phyloP scores from a whole-genome alignment of 2,113 vertebrate genomes.

The Chunga burmeisteri region DNA sequence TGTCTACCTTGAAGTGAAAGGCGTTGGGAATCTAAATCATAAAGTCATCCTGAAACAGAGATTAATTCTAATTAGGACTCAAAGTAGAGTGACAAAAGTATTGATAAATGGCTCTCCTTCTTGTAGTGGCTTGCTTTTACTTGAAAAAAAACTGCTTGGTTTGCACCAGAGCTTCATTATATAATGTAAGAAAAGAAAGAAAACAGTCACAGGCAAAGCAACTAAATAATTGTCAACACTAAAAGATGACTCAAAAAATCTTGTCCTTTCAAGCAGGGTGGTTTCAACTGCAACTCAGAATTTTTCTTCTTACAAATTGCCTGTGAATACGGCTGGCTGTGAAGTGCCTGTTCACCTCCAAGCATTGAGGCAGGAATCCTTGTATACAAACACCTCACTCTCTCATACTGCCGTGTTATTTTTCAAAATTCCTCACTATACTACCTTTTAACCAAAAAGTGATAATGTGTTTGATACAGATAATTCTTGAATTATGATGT shows the following conservation, averaged over 20 bases:
- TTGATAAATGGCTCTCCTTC: constrained; percentile 15
- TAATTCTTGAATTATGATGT: neutral
- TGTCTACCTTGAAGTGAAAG: constrained; percentile 54
- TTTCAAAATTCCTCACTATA: neutral
- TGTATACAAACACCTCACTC: neutral
- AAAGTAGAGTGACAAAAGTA: neutral
- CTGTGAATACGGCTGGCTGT: neutral
- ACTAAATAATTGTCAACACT: neutral
- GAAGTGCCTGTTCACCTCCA: neutral
- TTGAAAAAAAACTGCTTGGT: neutral
- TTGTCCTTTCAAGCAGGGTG: neutral
- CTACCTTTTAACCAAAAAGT: neutral
- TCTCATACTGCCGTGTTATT: neutral
- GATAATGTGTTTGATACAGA: neutral
- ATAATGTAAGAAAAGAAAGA: neutral
- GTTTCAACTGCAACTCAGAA: neutral
- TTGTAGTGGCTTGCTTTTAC: neutral
- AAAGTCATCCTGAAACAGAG: constrained; percentile 15
- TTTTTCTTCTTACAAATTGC: neutral
- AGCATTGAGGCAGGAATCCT: neutral
- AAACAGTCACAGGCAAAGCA: neutral
- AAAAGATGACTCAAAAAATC: neutral
- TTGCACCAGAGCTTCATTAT: neutral
- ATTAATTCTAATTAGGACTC: constrained; percentile 57
- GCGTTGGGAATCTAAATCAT: neutral